Base-by-base conservation (phyloP, 37 sponge, comb jelly and placozoan species). In the Lycopodina hypogea region DNA sequence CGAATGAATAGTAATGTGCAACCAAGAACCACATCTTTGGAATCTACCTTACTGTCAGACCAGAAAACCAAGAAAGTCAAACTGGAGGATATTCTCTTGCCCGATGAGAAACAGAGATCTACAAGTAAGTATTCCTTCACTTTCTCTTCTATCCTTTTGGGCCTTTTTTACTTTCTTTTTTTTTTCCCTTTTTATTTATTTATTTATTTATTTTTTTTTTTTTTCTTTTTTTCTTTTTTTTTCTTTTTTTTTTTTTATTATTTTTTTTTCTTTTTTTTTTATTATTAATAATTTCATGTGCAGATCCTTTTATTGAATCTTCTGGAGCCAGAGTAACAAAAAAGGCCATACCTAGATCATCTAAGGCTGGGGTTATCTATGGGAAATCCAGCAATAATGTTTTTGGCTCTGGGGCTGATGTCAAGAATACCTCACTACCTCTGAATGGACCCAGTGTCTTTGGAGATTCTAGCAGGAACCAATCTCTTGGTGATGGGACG, bases 31-130 rank as follows among this genome's bases (percentile, higher is more conserved):
- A 29, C 17, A 2, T 65, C 66, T 22, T 48, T 42, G 57, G 40
- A 61, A 17, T 41, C 77, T 28, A 75, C 56, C 24, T 40, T 71
- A 2, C 55, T 30, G n/a, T 42, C 40, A 23, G 69, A 42, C 7
- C 66, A 37, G 8, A 52, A 76, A 7, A 84, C 71, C 42, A 91
- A 91, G 87, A 91, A 75, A 72, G 74, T 72, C 30, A 87, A 87
- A 32, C 67, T 91, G 35, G 92, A 86, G 2, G 21, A 32, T 6
- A 59, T 17, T n/a, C n/a, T n/a, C 15, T 59, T 17, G 6, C 26
- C 70, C 17, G 15, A 41, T 14, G 70, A 41, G 70, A 70, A 41
- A 22, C 51, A 29, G 53, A 29, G 23, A 30, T 42, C 74, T 53
- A 53, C 28, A 9, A 73, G 19, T 21, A 42, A 67, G 19, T 19